phyloP scores from a whole-genome alignment of 2,888 invertebrate species.

The Litoditis marina region DNA sequence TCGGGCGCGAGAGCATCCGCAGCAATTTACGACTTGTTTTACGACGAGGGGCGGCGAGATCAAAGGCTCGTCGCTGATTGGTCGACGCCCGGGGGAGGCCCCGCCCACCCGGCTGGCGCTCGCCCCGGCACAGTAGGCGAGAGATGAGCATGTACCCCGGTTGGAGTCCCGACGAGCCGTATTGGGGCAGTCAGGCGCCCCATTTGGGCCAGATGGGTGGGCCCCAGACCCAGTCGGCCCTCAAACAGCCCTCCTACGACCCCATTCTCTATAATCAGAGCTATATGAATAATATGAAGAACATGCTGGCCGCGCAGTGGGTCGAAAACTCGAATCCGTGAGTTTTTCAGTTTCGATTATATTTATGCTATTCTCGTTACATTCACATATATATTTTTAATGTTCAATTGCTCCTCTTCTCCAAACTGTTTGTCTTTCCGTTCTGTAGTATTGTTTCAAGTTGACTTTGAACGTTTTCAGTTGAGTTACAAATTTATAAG shows the following conservation, averaged over 20 bases:
- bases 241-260: slow-evolving; percentile 17
- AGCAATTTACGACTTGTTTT: slow-evolving; percentile 16
- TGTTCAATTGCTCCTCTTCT: too few species aligned
- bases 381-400: too few species aligned
- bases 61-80: slow-evolving; percentile 4
- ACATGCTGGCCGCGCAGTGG: slow-evolving; percentile 56
- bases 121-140: background rate
- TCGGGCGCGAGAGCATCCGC: too few species aligned
- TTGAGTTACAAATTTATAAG: too few species aligned
- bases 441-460: too few species aligned
- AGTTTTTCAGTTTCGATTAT: slow-evolving; percentile 15
- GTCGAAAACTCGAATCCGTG: slow-evolving; percentile 47
- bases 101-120: background rate
- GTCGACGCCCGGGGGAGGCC: slow-evolving; percentile 4
- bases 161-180: slow-evolving; percentile 24
- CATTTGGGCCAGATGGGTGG: slow-evolving; percentile 15
- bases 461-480: too few species aligned
- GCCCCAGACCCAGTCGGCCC: slow-evolving; percentile 16
- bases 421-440: too few species aligned
- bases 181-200: slow-evolving; percentile 26
- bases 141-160: slow-evolving; percentile 38
- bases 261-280: slow-evolving; percentile 37
- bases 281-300: slow-evolving; percentile 59
- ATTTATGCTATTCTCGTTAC: too few species aligned
- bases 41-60: slow-evolving; percentile 2